phyloP scores from a whole-genome alignment of 2,888 invertebrate genomes.

The Epicampocera succincta region DNA sequence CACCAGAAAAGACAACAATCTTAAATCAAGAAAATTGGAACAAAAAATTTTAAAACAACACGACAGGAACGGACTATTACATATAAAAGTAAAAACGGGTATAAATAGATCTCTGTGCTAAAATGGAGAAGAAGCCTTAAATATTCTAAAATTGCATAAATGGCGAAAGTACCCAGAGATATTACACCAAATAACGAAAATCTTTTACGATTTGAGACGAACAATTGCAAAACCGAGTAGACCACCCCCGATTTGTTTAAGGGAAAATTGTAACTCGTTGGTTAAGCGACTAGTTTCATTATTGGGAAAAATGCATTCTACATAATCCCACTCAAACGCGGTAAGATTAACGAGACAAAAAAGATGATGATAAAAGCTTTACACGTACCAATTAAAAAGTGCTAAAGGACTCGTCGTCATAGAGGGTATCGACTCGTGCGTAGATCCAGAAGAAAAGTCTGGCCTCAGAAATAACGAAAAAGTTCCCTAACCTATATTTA shows the following conservation, averaged over 20 bases:
- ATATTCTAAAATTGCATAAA: not conserved
- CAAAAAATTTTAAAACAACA: too few relatives aligned
- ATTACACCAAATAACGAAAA: too few relatives aligned
- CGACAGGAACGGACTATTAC: too few relatives aligned
- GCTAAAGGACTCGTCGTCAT: not conserved
- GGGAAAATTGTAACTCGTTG: not conserved
- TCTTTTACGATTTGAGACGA: too few relatives aligned
- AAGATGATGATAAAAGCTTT: not conserved
- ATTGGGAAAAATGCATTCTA: too few relatives aligned
- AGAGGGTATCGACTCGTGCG: not conserved
- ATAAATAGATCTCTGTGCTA: not conserved
- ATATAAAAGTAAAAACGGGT: too few relatives aligned
- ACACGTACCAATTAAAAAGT: too few relatives aligned
- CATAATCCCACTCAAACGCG: too few relatives aligned
- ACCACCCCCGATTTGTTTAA: not conserved
- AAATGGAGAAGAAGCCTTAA: not conserved
- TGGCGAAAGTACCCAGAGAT: not conserved
- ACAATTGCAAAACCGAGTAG: not conserved
- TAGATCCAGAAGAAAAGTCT: constrained; percentile 1
- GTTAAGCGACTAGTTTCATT: not conserved
- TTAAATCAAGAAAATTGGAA: too few relatives aligned
- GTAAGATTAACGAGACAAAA: not conserved
- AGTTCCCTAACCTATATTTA: not conserved
- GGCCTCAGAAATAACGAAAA: not conserved
- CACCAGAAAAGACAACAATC: too few relatives aligned